These are phyloP conservation scores for Actinostola sp. DNA, from an alignment of 92 coral and sea anemone genomes.

Conservation along the genomic window DNA sequence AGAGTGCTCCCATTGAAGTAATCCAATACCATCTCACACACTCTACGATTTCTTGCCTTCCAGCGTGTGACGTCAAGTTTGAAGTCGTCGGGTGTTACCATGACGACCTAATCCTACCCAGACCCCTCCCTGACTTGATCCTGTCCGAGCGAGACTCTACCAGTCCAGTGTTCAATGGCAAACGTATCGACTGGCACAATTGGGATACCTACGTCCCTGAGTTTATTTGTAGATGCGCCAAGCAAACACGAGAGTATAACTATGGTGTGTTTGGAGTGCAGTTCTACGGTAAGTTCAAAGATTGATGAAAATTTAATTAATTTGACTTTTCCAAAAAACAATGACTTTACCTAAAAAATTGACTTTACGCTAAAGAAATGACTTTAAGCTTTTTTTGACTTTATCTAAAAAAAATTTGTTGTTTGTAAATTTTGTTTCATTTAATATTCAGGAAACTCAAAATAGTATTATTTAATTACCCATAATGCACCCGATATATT, in stretches of 20 bases:
- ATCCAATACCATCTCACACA: too few relatives aligned
- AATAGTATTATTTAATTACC: too few relatives aligned
- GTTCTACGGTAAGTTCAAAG: slow-evolving; percentile 43
- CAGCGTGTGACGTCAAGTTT: slow-evolving; percentile 45
- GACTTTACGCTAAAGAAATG: not conserved
- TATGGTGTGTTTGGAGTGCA: slow-evolving; percentile 59
- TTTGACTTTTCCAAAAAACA: too few relatives aligned
- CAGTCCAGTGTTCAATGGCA: slow-evolving; percentile 56
- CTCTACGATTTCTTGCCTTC: not conserved
- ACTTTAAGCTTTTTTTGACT: too few relatives aligned
- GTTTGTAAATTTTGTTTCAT: too few relatives aligned
- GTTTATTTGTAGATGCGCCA: slow-evolving; percentile 65
- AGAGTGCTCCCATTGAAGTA: too few relatives aligned
- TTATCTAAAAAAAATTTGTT: too few relatives aligned
- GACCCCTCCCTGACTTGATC: slow-evolving; percentile 74
- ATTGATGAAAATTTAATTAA: not conserved
- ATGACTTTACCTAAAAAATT: too few relatives aligned
- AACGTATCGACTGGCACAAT: slow-evolving; percentile 54
- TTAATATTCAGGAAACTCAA: too few relatives aligned
- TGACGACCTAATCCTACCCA: slow-evolving; percentile 40
- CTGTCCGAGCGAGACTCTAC: slow-evolving; percentile 65
- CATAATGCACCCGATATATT: too few relatives aligned
- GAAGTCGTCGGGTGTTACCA: slow-evolving; percentile 63
- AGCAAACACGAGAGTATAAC: slow-evolving; percentile 45
- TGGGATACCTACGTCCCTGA: slow-evolving; percentile 68